Conservation (phyloP, 2,888 invertebrate genomes). For the Pycnomerus fuliginosus region DNA sequence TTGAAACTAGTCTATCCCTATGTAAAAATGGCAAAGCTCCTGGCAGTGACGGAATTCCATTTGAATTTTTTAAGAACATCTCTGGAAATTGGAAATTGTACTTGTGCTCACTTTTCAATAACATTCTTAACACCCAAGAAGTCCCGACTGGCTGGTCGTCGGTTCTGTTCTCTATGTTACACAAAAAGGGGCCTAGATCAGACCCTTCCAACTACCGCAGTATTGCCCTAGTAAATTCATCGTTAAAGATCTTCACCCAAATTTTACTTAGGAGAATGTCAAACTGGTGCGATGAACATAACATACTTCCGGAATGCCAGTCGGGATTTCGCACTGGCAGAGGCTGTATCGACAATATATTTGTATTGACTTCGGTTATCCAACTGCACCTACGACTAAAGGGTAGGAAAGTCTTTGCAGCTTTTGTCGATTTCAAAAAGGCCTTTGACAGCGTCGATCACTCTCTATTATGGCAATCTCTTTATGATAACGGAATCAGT, state of each 20-base stretch:
- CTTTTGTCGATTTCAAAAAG: background rate
- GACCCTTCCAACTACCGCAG: background rate
- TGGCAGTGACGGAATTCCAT: background rate
- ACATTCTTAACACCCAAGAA: background rate
- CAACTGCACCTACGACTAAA: background rate
- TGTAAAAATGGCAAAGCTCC: no score
- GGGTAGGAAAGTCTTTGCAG: background rate
- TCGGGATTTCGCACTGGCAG: background rate
- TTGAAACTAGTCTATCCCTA: no score
- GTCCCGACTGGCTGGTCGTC: background rate
- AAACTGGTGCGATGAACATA: background rate
- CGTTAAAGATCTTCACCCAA: background rate
- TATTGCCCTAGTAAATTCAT: background rate
- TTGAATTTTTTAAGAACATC: slow-evolving; percentile 1
- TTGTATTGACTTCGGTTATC: background rate
- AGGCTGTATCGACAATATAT: background rate
- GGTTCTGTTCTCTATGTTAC: background rate
- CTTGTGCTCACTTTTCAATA: background rate
- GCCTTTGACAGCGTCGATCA: no score
- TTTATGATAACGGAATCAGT: no score
- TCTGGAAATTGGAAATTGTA: slow-evolving; percentile 2
- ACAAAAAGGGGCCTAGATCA: background rate
- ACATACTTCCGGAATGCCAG: background rate
- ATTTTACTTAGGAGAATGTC: background rate
- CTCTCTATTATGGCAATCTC: no score